A percentile compares a stretch with the other conserved stretches of the same genome.
These are phyloP conservation scores for Epinephelus awoara DNA, from an alignment of 2,797 vertebrate genomes.

Conservation along the genomic window DNA sequence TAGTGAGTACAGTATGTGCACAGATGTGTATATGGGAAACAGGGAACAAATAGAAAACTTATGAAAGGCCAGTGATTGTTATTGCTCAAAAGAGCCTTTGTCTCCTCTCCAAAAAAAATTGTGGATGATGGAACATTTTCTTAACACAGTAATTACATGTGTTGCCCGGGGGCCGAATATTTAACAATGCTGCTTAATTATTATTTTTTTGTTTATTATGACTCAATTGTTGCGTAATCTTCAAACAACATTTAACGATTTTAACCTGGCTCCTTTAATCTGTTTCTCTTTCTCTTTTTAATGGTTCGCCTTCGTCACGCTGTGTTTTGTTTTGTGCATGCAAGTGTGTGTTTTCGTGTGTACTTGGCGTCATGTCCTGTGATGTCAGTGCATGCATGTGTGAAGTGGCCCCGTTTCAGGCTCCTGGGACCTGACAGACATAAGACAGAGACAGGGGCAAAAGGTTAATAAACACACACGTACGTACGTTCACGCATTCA, in stretches of 20 bases:
- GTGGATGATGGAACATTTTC: slow-evolving; percentile 37
- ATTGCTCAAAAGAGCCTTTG: slow-evolving; percentile 45
- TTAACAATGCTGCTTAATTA: slow-evolving; percentile 18
- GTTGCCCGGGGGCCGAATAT: slow-evolving; percentile 27
- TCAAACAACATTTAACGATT: slow-evolving; percentile 10
- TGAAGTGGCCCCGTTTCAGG: slow-evolving; percentile 56
- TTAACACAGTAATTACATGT: slow-evolving; percentile 19
- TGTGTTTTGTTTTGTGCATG: slow-evolving; percentile 3
- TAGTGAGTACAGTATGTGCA: slow-evolving; percentile 35
- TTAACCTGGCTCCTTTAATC: not conserved
- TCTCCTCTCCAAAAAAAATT: slow-evolving; percentile 38
- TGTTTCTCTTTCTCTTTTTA: not conserved
- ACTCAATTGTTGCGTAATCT: slow-evolving; percentile 27
- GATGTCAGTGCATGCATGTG: slow-evolving; percentile 58
- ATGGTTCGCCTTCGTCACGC: not conserved
- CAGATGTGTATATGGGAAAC: slow-evolving; percentile 58
- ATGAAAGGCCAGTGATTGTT: slow-evolving; percentile 51
- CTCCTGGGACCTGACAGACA: slow-evolving; percentile 73
- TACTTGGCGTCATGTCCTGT: slow-evolving; percentile 34
- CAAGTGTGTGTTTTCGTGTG: slow-evolving; percentile 15
- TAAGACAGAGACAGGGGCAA: slow-evolving; percentile 77
- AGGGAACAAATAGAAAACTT: slow-evolving; percentile 41
- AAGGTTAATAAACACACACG: slow-evolving; percentile 78
- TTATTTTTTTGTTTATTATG: slow-evolving; percentile 20
- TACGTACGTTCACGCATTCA: slow-evolving; percentile 28